These are phyloP conservation scores for Drosophila tristis DNA, from an alignment of 1,140 invertebrate species.

Conservation along the genomic window DNA sequence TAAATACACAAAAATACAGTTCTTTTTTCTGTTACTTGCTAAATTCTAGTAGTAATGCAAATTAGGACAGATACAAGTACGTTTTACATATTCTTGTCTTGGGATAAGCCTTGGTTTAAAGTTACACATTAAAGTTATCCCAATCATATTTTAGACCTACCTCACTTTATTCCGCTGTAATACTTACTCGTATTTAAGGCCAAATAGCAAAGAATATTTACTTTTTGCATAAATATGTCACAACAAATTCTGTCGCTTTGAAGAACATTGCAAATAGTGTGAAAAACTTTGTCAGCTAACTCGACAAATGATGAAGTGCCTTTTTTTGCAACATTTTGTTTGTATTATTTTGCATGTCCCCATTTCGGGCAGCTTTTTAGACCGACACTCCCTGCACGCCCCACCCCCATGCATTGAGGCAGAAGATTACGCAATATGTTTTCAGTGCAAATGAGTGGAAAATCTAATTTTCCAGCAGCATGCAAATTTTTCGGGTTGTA, in stretches of 20 bases:
- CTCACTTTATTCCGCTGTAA: background rate
- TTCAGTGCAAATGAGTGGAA: constrained; percentile 73
- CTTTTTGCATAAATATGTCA: constrained; percentile 14
- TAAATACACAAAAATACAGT: too few relatives aligned
- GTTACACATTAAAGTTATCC: too few relatives aligned
- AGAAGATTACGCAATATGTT: constrained; percentile 77
- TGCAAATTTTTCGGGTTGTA: constrained; percentile 50
- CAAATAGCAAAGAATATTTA: constrained; percentile 4
- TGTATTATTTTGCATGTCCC: background rate
- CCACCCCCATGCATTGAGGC: constrained; percentile 63
- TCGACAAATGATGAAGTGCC: constrained; percentile 40
- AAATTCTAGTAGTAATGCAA: too few relatives aligned
- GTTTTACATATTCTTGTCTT: too few relatives aligned
- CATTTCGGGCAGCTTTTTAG: constrained; percentile 29
- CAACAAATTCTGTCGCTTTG: constrained; percentile 33
- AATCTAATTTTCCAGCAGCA: constrained; percentile 72
- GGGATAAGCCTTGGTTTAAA: too few relatives aligned
- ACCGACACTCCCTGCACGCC: constrained; percentile 13
- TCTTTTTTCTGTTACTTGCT: too few relatives aligned
- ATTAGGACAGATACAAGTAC: too few relatives aligned
- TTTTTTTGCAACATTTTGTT: constrained; percentile 23
- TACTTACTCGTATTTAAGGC: background rate
- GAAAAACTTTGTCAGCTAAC: constrained; percentile 46
- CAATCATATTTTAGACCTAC: too few relatives aligned
- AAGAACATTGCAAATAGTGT: constrained; percentile 46